Evolutionary conservation across 2,888 invertebrate species (phyloP), one percentile per base, ranked within the genome.

Genomic region (Stegana nigrithorax): DNA sequence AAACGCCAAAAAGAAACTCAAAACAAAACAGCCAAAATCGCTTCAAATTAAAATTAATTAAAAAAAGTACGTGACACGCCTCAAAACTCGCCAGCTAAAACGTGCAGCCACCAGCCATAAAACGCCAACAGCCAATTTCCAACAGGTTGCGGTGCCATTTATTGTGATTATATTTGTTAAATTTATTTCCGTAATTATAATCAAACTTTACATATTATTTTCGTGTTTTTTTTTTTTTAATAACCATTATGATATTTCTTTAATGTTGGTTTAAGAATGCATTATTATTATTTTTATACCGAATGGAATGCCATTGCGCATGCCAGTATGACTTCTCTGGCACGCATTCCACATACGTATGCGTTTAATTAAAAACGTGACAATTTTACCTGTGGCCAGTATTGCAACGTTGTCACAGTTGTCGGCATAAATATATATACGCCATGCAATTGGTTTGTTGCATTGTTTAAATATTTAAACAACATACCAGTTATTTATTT

Each of bases 351-450:
- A 25, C 32, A 57, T 21, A n/a, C 8, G 12, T 23, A 29, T 39
- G 44, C 65, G 68, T 77, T 76, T 76, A 76, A 76, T 76, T 76
- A 79, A 76, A 76, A 78, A 76, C 75, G 75, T 76, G 75, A 76
- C 75, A 76, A 78, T 76, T 78, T 73, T 67, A 73, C 77, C 73
- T 71, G 69, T 71, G 75, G 71, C 76, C 64, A 67, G 56, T 65
- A 62, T 62, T 57, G 62, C 12, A 42, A 17, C 42, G 42, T 42
- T 14, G 55, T 17, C 23, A 39, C 39, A 39, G 39, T 39, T 39
- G 39, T 17, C n/a, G 39, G 2, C 32, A 32, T 32, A 32, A 2
- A 32, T 32, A 32, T 32, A 32, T 32, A 32, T 2, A 32, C 12
- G 12, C 32, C 10, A 5, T 55, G 32, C 53, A 36, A 55, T 55